Evolutionary conservation across 2,797 vertebrate species (phyloP).

Genomic region (Etheostoma nigrum): DNA sequence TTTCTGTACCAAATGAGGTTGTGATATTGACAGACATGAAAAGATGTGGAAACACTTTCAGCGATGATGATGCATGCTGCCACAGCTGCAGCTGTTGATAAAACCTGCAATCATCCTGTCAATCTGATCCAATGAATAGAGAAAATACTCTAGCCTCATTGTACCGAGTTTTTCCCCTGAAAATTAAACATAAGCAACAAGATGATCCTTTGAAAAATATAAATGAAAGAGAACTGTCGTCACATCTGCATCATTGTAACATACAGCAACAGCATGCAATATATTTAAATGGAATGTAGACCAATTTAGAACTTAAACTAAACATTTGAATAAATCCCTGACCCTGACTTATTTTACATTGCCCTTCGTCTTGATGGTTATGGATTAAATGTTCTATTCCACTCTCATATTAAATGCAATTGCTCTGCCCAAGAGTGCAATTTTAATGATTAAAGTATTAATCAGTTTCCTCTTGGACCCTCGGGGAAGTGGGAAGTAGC

Average conservation of each 20-base stretch:
- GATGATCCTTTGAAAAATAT: background rate
- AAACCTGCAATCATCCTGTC: slow-evolving; percentile 58
- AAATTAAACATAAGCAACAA: slow-evolving; percentile 13
- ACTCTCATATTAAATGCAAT: background rate
- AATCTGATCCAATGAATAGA: slow-evolving; percentile 38
- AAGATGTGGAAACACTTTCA: slow-evolving; percentile 42
- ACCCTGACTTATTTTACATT: background rate
- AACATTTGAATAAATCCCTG: background rate
- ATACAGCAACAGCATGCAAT: background rate
- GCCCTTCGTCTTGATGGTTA: background rate
- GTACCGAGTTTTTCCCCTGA: background rate
- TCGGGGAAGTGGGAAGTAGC: slow-evolving; percentile 3
- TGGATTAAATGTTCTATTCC: background rate
- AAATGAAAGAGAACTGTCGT: background rate
- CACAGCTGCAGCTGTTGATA: slow-evolving; percentile 60
- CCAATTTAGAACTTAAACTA: background rate
- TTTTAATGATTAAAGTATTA: slow-evolving; percentile 10
- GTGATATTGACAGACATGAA: slow-evolving; percentile 56
- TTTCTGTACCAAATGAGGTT: slow-evolving; percentile 37
- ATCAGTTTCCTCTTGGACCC: slow-evolving; percentile 1
- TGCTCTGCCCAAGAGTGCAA: background rate
- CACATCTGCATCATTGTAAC: background rate
- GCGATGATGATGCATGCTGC: slow-evolving; percentile 43
- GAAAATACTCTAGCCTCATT: slow-evolving; percentile 8
- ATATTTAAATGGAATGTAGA: background rate